These are phyloP conservation scores for Spongia lamella DNA, from an alignment of 37 sponge, comb jelly and placozoan species.

Conservation along the genomic window DNA sequence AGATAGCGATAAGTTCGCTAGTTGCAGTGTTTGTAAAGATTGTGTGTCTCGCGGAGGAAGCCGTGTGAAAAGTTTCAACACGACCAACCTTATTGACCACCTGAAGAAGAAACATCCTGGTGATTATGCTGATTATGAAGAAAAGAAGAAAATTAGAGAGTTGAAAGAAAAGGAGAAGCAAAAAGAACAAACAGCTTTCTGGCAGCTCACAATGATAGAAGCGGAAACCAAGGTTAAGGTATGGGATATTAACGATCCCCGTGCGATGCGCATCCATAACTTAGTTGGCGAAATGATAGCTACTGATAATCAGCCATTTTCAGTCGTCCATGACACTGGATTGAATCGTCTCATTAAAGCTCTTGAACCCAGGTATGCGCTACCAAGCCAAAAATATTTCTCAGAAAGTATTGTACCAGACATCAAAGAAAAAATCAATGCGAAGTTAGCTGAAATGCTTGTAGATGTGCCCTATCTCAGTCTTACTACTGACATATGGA, in stretches of 20 bases:
- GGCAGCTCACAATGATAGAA: no score
- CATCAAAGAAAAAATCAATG: background rate
- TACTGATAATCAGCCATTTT: conserved; percentile 18
- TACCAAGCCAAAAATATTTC: conserved; percentile 22
- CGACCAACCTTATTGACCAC: no score
- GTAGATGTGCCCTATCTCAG: conserved; percentile 4
- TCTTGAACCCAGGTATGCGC: conserved; percentile 12
- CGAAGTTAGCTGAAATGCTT: background rate
- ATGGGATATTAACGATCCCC: conserved; percentile 31
- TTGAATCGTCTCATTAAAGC: conserved; percentile 4
- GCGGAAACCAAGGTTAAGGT: no score
- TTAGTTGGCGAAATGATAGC: conserved; percentile 37
- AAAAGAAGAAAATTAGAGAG: no score
- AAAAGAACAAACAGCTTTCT: no score
- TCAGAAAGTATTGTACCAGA: background rate
- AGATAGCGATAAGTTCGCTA: no score
- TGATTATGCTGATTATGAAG: no score
- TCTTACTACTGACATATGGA: conserved; percentile 49
- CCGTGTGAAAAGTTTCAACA: no score
- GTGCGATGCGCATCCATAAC: conserved; percentile 31
- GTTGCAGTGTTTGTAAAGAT: no score
- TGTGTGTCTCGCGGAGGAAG: no score
- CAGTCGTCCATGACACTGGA: conserved; percentile 18
- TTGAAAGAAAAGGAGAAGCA: no score
- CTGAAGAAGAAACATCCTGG: no score